Base-by-base conservation (phyloP, 2,888 invertebrate genomes). In the Cryptus armator region DNA sequence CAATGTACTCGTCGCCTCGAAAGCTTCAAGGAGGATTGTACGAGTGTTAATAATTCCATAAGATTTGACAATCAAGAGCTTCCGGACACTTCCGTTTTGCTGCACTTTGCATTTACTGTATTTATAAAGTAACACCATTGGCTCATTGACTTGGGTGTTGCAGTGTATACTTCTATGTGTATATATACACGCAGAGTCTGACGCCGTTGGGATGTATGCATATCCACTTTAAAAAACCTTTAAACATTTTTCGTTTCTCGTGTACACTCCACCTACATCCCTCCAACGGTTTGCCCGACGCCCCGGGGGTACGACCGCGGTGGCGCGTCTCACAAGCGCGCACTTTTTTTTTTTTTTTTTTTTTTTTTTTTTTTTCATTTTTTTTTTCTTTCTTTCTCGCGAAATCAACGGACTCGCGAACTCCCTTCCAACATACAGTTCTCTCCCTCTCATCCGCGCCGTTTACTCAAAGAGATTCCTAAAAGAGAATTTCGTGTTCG, bases 401-500 rank as follows among this genome's bases (percentile, higher is more conserved):
- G 32, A 85, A 87, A 87, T 86, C 85, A 86, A 87, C 84, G 84
- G 53, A 37, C 59, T 76, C 56, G 53, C 62, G 32, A 29, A 44
- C 37, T 19, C 53, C 24, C 48, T 56, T 3, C 62, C 14, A 32
- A 37, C 37, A 37, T 37, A 37, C 62, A 29, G 32, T 46, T 14
- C 51, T 62, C 19, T 64, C 71, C 46, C 16, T 44, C 66, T 76
- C 76, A 88, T 85, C 85, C 86, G 86, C 87, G 86, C 86, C 86
- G 80, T 87, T 87, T 82, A 86, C 86, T 89, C 89, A 88, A 89
- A 89, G 88, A 87, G 87, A 87, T 89, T 89, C 86, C 87, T 86
- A 85, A 87, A 87, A 82, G 88, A 87, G 84, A 89, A 88, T 88
- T 83, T 86, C 89, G 82, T 86, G 87, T 86, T 86, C 85, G 86